Evolutionary conservation across 1,140 invertebrate genomes (phyloP).

Genomic region (Apocrypta bakeri): DNA sequence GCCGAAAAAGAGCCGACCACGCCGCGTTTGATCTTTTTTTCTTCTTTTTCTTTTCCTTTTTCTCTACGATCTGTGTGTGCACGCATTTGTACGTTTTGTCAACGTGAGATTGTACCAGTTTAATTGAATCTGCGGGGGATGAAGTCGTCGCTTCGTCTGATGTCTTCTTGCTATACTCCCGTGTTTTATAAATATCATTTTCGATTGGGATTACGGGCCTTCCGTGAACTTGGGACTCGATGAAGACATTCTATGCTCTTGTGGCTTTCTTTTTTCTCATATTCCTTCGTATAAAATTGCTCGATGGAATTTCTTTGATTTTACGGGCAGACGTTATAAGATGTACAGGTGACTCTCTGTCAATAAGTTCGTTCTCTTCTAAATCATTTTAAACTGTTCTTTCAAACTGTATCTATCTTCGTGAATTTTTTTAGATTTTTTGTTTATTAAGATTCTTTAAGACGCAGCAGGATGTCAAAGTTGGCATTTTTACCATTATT

Average conservation of each 20-base stretch:
- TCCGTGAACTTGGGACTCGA: not conserved
- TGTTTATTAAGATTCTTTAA: too few relatives aligned
- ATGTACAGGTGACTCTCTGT: too few relatives aligned
- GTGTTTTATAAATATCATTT: not conserved
- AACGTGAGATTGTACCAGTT: constrained; percentile 59
- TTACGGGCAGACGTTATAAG: too few relatives aligned
- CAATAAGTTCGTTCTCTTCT: too few relatives aligned
- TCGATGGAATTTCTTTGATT: too few relatives aligned
- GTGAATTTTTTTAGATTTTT: too few relatives aligned
- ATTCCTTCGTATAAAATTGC: too few relatives aligned
- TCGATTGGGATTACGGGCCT: not conserved
- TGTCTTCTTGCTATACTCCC: not conserved
- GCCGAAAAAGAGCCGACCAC: constrained; percentile 6
- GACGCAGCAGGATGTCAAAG: too few relatives aligned
- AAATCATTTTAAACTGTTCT: too few relatives aligned
- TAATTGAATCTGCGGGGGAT: constrained; percentile 60
- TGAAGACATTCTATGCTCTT: not conserved
- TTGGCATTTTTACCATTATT: too few relatives aligned
- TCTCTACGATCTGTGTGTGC: not conserved
- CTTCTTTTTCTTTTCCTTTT: not conserved
- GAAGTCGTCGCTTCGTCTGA: constrained; percentile 23
- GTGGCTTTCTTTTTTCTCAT: too few relatives aligned
- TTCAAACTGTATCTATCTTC: too few relatives aligned
- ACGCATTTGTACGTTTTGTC: constrained; percentile 41
- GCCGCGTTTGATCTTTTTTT: constrained; percentile 24